Evolutionary conservation across 2,797 vertebrate genomes (phyloP), one percentile per base, ranked within the genome.

Genomic region (Passerculus sandwichensis): DNA sequence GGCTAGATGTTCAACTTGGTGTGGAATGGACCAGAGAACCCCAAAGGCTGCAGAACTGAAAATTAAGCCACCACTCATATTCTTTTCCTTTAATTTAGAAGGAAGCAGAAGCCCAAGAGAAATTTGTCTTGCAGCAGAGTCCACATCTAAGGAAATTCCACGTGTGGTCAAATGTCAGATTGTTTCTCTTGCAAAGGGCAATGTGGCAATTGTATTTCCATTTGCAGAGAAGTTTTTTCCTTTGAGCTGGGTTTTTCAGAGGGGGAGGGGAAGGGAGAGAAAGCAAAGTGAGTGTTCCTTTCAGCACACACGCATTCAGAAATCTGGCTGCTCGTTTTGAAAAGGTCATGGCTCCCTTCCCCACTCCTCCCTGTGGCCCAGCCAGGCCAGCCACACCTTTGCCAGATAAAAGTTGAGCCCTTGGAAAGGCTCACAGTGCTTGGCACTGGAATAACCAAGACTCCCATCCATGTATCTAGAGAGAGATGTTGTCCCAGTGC

Each of bases 131-230:
- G 0, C 59, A 87, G 83, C 73, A 91, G 57, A 89, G 51, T 64
- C 76, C 64, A 62, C 64, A 80, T 69, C 48, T 60, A 44, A 89
- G 91, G 54, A 95, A 94, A 83, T 78, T 95, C 80, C 74, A 75
- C 2, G 1, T 72, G 66, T 53, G 90, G 85, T 75, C 89, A 95
- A 88, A 91, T 79, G 66, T 77, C 85, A 87, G 34, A 44, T 50
- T 88, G 76, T 61, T 93, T 93, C 76, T 92, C 67, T 61, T 59
- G 34, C 69, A 79, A 89, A 92, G 93, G 72, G 66, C 65, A 94
- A 23, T 76, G 83, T 79, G 53, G 65, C 83, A 85, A 85, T 79
- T 5, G 1, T 54, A 65, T 91, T 97, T 94, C 92, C 89, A 92
- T 80, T 87, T 70, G 51, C 69, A 87, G 65, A 78, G 38, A 88